Base-by-base conservation (phyloP, 2,113 vertebrate species). In the Potamarius usumacintae region DNA sequence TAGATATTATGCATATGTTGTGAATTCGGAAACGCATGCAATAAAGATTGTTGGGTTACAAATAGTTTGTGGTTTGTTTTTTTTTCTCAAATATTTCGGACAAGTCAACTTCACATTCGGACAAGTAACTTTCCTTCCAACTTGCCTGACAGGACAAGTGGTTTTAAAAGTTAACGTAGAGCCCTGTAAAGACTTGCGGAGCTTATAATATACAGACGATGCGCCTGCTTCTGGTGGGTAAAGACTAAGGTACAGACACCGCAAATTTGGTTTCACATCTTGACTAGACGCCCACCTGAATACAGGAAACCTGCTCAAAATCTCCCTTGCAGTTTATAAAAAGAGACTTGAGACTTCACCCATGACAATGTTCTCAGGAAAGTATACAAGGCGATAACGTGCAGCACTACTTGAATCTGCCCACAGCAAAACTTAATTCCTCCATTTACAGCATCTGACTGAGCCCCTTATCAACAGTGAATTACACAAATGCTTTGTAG, bases 241-340 rank as follows among this genome's bases (percentile, higher is more conserved):
- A 22, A 53, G 34, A 62, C 15, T 42, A 20, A 34, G 1, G 0
- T 67, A 10, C 20, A n/a, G 25, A 25, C 15, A 30, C 63, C 42
- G 7, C 22, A 52, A 17, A 27, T 74, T 17, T 25, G 77, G 62
- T 86, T 81, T 81, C 63, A 50, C 63, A 50, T 17, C 27, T 50
- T 85, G 60, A 69, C 85, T 20, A 67, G 48, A 57, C 20, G 4
- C 20, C 42, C 27, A 71, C 77, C 63, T 60, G 18, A 74, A 34
- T 17, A 74, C 83, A 42, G 85, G 85, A 67, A 86, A 80, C 50
- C 18, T 57, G 62, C n/a, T 55, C 17, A 79, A 67, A 86, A 81
- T 42, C 52, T 25, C 77, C 85, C 62, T n/a, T 22, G 76, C 12
- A 11, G 50, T 69, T 42, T 4, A 42, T 48, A 50, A 22, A 22